Evolutionary conservation across 2,797 vertebrate species (phyloP), one percentile per base, ranked within the genome.

Genomic region (Loriculus beryllinus): DNA sequence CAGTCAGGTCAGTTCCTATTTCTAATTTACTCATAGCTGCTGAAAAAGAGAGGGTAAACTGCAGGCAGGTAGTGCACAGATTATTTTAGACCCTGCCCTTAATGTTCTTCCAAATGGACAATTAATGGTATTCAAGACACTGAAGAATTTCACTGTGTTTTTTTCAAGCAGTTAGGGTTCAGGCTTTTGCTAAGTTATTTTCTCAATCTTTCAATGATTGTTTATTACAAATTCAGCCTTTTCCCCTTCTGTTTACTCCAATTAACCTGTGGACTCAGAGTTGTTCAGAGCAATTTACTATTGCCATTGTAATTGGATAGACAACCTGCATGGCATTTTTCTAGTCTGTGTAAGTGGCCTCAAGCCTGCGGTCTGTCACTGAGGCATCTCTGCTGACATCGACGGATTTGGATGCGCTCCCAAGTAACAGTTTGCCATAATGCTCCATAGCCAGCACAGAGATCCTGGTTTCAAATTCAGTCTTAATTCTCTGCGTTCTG

Each of bases 161-260:
- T 33, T 92, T 89, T 70, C 47, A 82, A 85, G 60, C 75, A 82
- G 26, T 90, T 70, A 68, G 88, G 82, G 67, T 74, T 62, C 64
- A 59, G 51, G 8, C 39, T 70, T 71, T 90, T 52, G 33, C 37
- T 39, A 22, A 74, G 43, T 77, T 87, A 20, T 64, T 92, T 94
- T 70, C 29, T 37, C 52, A 43, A 1, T 52, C 47, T 82, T 64
- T 39, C 14, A 40, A 20, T 78, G 16, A 28, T 19, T 43, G 29
- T 86, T 88, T 76, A 54, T 77, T 91, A 39, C 48, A 63, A 62
- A 52, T 71, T 42, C 59, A 64, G 29, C 25, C 87, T 85, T 91
- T 74, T 89, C 52, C 26, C 37, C 83, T 93, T 65, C 68, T 81
- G 29, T 78, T 87, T 74, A 33, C 39, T 68, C 21, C 76, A 77